phyloP scores from a whole-genome alignment of 2,797 vertebrate species.

The Acipenser ruthenus region DNA sequence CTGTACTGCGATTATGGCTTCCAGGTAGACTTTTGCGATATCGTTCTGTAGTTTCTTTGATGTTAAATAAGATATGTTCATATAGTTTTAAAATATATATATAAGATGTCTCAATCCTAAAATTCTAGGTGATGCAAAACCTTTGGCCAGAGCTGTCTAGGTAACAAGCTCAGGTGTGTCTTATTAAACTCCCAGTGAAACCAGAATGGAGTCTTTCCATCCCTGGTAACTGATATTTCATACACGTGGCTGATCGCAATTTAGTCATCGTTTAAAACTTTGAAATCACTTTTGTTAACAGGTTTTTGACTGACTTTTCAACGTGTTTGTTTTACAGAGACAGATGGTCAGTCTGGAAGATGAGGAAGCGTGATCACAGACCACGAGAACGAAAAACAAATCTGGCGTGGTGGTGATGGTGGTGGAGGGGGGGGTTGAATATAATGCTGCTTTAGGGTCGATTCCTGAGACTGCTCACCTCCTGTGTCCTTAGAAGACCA shows the following conservation, averaged over 20 bases:
- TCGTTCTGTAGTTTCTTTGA: too few relatives aligned
- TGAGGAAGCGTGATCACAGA: conserved; percentile 59
- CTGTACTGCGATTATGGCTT: too few relatives aligned
- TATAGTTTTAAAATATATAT: too few relatives aligned
- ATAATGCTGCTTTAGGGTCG: conserved; percentile 29
- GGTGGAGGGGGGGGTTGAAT: conserved; percentile 15
- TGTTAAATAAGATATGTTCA: too few relatives aligned
- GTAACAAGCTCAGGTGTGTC: too few relatives aligned
- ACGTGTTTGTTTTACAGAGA: conserved; percentile 50
- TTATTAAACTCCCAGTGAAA: neutral
- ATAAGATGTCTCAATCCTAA: too few relatives aligned
- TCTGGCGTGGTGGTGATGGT: conserved; percentile 11
- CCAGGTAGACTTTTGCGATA: too few relatives aligned
- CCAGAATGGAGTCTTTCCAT: too few relatives aligned
- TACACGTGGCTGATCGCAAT: neutral
- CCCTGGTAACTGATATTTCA: neutral
- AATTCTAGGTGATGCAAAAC: too few relatives aligned
- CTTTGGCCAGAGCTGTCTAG: too few relatives aligned
- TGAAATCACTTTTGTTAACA: neutral
- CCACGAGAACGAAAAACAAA: conserved; percentile 40
- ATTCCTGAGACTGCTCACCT: neutral
- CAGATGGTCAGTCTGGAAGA: conserved; percentile 78
- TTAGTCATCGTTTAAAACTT: neutral
- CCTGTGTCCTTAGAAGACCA: conserved; percentile 20
- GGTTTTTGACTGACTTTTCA: conserved; percentile 9